A percentile compares a stretch with the other conserved stretches of the same genome.
phyloP scores from a whole-genome alignment of 2,888 invertebrate species.

The Agrilus mali region DNA sequence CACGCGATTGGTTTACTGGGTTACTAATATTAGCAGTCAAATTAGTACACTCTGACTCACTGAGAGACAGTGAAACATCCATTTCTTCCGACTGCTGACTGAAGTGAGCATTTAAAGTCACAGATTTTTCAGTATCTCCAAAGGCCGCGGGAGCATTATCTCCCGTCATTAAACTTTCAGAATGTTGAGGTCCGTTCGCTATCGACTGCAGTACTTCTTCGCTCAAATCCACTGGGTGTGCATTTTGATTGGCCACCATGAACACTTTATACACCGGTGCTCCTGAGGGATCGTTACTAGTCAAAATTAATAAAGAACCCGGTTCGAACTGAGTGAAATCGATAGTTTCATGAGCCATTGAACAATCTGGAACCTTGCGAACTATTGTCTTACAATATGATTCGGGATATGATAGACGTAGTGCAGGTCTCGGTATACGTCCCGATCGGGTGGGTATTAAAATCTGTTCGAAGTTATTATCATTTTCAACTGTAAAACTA shows the following conservation, averaged over 20 bases:
- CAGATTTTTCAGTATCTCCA: too few relatives aligned
- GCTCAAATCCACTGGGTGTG: not conserved
- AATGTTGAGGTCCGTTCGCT: too few relatives aligned
- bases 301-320: slow-evolving; percentile 39
- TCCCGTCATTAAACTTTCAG: too few relatives aligned
- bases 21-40: too few relatives aligned
- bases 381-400: slow-evolving; percentile 1
- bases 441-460: slow-evolving; percentile 35
- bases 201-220: not conserved
- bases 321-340: slow-evolving; percentile 26
- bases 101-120: too few relatives aligned
- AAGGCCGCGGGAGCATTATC: too few relatives aligned
- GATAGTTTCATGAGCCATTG: too few relatives aligned
- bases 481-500: slow-evolving; percentile 9
- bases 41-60: too few relatives aligned
- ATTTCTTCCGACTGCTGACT: too few relatives aligned
- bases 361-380: slow-evolving; percentile 7
- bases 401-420: slow-evolving; percentile 13
- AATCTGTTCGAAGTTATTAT: slow-evolving; percentile 23
- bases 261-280: slow-evolving; percentile 38
- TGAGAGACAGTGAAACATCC: too few relatives aligned
- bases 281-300: slow-evolving; percentile 30
- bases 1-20: too few relatives aligned
- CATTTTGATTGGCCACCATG: slow-evolving; percentile 26
- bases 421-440: slow-evolving; percentile 29